Percentiles rank a stretch among this genome's conserved stretches.
Conservation (phyloP, 1,140 invertebrate species). For the Sinonovacula constricta region DNA sequence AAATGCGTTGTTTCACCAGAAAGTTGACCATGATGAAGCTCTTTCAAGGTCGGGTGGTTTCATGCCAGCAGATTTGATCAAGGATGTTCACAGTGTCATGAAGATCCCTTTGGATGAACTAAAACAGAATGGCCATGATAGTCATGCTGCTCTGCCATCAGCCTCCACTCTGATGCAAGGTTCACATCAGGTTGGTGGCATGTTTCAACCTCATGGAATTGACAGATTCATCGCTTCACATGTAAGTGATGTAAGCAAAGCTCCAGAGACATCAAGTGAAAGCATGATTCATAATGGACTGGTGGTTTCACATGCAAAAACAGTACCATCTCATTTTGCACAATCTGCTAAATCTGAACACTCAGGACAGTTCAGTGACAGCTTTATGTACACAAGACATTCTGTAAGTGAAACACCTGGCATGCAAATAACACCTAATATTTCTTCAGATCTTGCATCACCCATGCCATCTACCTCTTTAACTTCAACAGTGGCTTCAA, state of each 20-base stretch:
- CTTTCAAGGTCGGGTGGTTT: not conserved
- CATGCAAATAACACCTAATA: not conserved
- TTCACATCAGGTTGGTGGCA: too few relatives aligned
- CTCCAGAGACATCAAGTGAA: not conserved
- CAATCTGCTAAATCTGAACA: slow-evolving; percentile 3
- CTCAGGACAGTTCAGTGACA: not conserved
- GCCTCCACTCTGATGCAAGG: too few relatives aligned
- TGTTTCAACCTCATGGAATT: not conserved
- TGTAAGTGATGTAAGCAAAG: too few relatives aligned
- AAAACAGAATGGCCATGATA: not conserved
- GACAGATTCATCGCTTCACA: not conserved
- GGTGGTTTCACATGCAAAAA: not conserved
- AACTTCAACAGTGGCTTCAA: not conserved
- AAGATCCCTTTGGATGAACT: not conserved
- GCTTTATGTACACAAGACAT: slow-evolving; percentile 7
- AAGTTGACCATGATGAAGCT: not conserved
- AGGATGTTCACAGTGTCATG: not conserved
- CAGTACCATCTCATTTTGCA: not conserved
- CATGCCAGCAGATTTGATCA: not conserved
- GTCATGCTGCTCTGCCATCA: not conserved
- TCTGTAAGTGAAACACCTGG: not conserved
- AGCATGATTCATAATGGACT: not conserved
- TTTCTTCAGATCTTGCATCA: slow-evolving; percentile 6
- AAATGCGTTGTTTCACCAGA: not conserved
- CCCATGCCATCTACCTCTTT: not conserved